Percentiles rank a stretch among this genome's conserved stretches.
Evolutionary conservation across 37 sponge, comb jelly and placozoan species (phyloP).

Genomic region (Spongia lamella): DNA sequence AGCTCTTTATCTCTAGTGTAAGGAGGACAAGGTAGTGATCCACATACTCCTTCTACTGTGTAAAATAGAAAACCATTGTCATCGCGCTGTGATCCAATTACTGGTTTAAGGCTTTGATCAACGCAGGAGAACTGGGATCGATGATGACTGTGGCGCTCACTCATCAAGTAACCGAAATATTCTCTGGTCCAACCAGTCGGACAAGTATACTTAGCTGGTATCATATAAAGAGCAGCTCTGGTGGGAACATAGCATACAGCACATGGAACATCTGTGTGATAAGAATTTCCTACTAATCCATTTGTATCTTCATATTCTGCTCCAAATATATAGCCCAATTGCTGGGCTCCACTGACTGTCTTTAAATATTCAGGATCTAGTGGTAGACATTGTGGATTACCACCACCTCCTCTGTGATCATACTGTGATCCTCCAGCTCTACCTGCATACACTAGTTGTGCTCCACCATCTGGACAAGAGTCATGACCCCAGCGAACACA

Average conservation of each 20-base stretch:
- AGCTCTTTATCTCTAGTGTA: conserved; percentile 5
- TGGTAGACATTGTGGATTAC: conserved; percentile 5
- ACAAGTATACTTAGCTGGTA: conserved; percentile 18
- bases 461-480: conserved; percentile 11
- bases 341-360: background rate
- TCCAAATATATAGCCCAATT: too few relatives aligned
- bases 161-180: background rate
- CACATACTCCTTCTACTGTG: background rate
- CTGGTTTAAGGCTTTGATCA: background rate
- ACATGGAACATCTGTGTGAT: conserved; percentile 1
- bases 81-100: too few relatives aligned
- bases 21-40: conserved; percentile 21
- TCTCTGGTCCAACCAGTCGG: conserved; percentile 21
- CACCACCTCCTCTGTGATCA: conserved; percentile 9
- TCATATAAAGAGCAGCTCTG: background rate
- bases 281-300: background rate
- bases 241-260: conserved; percentile 15
- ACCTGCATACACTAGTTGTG: conserved; percentile 5
- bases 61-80: background rate
- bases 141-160: background rate
- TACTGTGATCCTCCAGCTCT: conserved; percentile 1
- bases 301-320: background rate
- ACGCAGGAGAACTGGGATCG: background rate
- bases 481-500: conserved; percentile 4
- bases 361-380: background rate